phyloP scores from a whole-genome alignment of 2,797 vertebrate genomes.

The Alfaro cultratus region DNA sequence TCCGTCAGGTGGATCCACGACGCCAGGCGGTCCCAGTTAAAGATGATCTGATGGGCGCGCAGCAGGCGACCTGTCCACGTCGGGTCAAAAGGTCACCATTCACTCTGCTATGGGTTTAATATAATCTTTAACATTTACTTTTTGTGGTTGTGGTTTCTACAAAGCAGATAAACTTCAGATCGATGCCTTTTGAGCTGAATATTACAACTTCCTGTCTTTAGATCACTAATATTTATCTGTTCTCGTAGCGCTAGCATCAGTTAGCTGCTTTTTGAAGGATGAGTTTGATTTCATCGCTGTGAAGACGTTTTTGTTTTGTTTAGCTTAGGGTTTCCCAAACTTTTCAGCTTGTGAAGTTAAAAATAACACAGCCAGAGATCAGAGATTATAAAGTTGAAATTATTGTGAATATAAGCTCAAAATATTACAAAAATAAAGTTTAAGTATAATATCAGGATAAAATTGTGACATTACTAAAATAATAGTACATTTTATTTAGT shows the following conservation, averaged over 20 bases:
- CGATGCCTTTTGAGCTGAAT: neutral
- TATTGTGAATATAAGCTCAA: too few species aligned
- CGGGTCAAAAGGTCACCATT: neutral
- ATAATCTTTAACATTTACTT: neutral
- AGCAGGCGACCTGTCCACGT: constrained; percentile 87
- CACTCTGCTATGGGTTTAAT: neutral
- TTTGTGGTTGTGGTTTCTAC: neutral
- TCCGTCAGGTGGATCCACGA: constrained; percentile 99
- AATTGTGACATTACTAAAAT: too few species aligned
- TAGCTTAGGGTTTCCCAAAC: too few species aligned
- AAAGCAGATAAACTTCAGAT: neutral
- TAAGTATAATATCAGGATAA: too few species aligned
- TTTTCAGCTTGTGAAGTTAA: too few species aligned
- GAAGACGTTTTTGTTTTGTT: too few species aligned
- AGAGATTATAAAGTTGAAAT: too few species aligned
- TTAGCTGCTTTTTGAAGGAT: neutral
- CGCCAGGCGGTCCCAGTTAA: constrained; percentile 96
- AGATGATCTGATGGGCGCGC: constrained; percentile 96
- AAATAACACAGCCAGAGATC: too few species aligned
- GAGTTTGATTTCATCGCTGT: neutral
- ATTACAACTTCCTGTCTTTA: neutral
- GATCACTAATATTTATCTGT: neutral
- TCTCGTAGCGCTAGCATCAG: neutral
- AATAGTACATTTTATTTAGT: too few species aligned
- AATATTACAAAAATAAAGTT: too few species aligned